Base-by-base conservation (phyloP, 2,113 vertebrate genomes). In the Hiodon tergisus region DNA sequence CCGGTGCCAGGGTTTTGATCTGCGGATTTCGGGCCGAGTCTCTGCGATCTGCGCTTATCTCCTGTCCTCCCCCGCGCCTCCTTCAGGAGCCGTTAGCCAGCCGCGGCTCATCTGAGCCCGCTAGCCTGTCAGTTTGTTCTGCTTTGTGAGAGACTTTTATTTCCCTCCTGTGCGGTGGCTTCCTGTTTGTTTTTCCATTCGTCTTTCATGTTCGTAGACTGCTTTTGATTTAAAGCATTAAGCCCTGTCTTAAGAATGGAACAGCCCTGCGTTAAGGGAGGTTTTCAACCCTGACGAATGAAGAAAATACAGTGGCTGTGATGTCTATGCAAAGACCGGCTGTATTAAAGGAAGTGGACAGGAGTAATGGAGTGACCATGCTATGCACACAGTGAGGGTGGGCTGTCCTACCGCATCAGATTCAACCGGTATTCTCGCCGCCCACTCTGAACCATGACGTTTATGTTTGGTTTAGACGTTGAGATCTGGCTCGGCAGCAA, bases 151-250 rank as follows among this genome's bases (percentile, higher is more conserved):
- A 11, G 6, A 14, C 57, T 50, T 31, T n/a, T 71, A 59, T 5
- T 8, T 57, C 54, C 31, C 31, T 48, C 3, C 31, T 8, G 14
- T 68, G 48, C 50, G 2, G 11, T 31, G 13, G 54, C 16, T 71
- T 10, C 31, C 69, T 57, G 31, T 57, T 58, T 10, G 17, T 48
- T 11, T 14, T 31, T 31, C 7, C 59, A 14, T 59, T 59, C 46
- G 31, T 48, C 11, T 47, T 13, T 71, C 70, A 13, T 71, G 69
- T 8, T 71, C 57, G 48, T 48, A 58, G 46, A 59, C 31, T 50
- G 55, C 31, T 31, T 71, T 46, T 58, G 69, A 70, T 47, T 16
- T 58, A 58, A 14, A 58, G 55, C 69, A 70, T 16, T 70, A 70
- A 70, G 53, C 68, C 16, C 51, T 4, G 17, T n/a, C 52, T 70